These are phyloP conservation scores for Eupeodes latifasciatus DNA, from an alignment of 2,888 invertebrate species.

Conservation along the genomic window DNA sequence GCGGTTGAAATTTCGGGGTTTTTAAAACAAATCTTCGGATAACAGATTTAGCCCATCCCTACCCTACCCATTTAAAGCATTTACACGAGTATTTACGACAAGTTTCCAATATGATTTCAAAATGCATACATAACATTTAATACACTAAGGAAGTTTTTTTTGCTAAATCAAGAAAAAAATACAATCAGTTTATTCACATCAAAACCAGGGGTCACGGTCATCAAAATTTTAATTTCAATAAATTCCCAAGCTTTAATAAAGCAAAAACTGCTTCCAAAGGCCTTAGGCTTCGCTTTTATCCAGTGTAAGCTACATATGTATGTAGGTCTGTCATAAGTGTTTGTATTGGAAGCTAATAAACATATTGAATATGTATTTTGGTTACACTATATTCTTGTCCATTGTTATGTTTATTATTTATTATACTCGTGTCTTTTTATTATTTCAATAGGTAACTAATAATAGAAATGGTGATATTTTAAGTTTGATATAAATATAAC, in stretches of 20 bases:
- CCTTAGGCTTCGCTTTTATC: not conserved
- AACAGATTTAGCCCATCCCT: too few relatives aligned
- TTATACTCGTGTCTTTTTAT: not conserved
- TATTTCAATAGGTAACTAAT: not conserved
- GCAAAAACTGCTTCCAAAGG: not conserved
- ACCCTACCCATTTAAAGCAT: too few relatives aligned
- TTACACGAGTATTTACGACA: too few relatives aligned
- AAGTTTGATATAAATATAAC: too few relatives aligned
- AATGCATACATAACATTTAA: too few relatives aligned
- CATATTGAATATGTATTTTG: constrained; percentile 16
- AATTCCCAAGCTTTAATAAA: not conserved
- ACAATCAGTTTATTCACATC: constrained; percentile 1
- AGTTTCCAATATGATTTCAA: too few relatives aligned
- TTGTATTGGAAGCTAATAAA: constrained; percentile 1
- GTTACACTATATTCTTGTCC: not conserved
- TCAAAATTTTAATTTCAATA: not conserved
- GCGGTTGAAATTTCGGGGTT: too few relatives aligned
- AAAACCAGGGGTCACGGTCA: not conserved
- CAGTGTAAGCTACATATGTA: constrained; percentile 15
- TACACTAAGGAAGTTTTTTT: not conserved
- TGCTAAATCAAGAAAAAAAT: not conserved
- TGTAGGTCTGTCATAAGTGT: constrained; percentile 11
- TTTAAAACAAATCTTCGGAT: too few relatives aligned
- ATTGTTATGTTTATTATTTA: constrained; percentile 11
- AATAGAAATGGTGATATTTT: too few relatives aligned